Evolutionary conservation across 2,888 invertebrate species (phyloP).

Genomic region (Therioaphis trifolii): DNA sequence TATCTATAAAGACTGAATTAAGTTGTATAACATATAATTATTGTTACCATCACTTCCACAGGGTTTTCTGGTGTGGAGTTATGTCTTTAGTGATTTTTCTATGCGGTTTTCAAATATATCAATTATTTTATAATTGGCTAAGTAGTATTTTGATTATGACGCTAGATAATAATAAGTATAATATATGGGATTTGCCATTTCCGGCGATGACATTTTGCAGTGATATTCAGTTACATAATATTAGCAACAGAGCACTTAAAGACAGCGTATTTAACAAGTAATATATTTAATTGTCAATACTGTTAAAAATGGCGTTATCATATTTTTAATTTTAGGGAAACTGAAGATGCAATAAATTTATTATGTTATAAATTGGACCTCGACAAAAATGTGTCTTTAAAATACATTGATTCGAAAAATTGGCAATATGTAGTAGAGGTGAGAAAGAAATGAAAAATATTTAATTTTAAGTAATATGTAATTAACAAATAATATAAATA

Average conservation of each 20-base stretch:
- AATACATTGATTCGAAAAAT: background rate
- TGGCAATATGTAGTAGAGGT: constrained; percentile 33
- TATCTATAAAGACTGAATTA: too few relatives aligned
- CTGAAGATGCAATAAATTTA: constrained; percentile 27
- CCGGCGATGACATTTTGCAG: constrained; percentile 65
- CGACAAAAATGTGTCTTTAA: constrained; percentile 1
- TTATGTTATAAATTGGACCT: background rate
- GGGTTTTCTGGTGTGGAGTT: constrained; percentile 64
- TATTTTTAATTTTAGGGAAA: constrained; percentile 27
- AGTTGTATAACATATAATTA: too few relatives aligned
- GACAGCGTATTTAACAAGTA: constrained; percentile 32
- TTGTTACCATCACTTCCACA: background rate
- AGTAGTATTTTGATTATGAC: constrained; percentile 61
- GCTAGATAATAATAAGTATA: constrained; percentile 57
- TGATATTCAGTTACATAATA: constrained; percentile 60
- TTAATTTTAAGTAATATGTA: background rate
- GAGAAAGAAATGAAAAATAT: background rate
- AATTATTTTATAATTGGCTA: constrained; percentile 60
- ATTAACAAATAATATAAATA: too few relatives aligned
- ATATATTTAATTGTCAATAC: background rate
- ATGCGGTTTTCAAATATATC: constrained; percentile 59
- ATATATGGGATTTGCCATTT: constrained; percentile 63
- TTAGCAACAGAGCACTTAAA: constrained; percentile 8
- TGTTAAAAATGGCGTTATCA: background rate
- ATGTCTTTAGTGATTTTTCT: constrained; percentile 61